These are phyloP conservation scores for Ruditapes philippinarum DNA, from an alignment of 1,140 invertebrate species.

Conservation along the genomic window DNA sequence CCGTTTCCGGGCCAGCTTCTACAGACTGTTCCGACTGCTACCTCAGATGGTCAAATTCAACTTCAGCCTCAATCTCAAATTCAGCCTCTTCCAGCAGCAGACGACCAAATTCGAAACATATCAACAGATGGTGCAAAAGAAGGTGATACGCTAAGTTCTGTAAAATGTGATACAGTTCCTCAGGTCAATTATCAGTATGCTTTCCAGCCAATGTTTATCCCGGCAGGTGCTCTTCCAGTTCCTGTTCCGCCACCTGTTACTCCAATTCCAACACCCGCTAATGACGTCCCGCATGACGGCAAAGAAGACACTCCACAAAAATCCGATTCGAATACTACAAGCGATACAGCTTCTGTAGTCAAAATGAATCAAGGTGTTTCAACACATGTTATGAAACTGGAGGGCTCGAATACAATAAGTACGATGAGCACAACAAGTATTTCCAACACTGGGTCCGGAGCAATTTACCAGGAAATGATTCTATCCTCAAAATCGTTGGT, in stretches of 20 bases:
- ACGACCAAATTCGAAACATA: neutral
- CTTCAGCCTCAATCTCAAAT: too few species aligned
- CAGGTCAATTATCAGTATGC: slow-evolving; percentile 29
- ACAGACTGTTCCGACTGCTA: slow-evolving; percentile 5
- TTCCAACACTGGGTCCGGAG: slow-evolving; percentile 66
- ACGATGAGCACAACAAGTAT: slow-evolving; percentile 70
- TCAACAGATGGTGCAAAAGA: neutral
- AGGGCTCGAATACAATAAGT: slow-evolving; percentile 56
- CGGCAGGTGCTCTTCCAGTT: neutral
- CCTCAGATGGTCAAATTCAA: slow-evolving; percentile 1
- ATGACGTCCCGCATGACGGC: neutral
- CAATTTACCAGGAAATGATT: slow-evolving; percentile 81
- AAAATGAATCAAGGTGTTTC: neutral
- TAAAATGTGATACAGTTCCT: neutral
- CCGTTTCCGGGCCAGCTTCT: slow-evolving; percentile 38
- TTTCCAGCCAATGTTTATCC: slow-evolving; percentile 49
- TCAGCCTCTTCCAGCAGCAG: neutral
- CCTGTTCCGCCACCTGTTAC: neutral
- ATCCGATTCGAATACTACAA: neutral
- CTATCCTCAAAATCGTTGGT: slow-evolving; percentile 77
- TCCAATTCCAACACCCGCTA: neutral
- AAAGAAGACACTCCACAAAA: neutral
- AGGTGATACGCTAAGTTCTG: neutral
- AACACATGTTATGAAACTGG: slow-evolving; percentile 38
- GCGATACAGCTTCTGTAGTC: neutral